These are phyloP conservation scores for Cepaea hortensis DNA, from an alignment of 2,888 invertebrate genomes.

Conservation along the genomic window DNA sequence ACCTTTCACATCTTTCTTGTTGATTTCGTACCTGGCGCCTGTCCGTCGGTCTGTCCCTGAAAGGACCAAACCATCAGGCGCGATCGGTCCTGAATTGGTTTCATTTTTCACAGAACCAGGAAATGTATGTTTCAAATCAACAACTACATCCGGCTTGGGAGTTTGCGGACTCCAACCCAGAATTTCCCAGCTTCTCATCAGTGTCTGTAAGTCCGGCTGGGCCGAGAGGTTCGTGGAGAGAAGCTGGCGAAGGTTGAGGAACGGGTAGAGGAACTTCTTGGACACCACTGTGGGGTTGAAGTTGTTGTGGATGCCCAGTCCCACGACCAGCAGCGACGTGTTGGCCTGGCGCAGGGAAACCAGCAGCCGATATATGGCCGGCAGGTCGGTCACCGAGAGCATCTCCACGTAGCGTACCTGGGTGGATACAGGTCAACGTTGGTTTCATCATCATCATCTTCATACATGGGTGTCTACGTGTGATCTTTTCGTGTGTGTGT, in stretches of 20 bases:
- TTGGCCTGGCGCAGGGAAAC: not conserved
- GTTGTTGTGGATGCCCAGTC: slow-evolving; percentile 37
- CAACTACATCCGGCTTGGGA: not conserved
- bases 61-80: too few species aligned
- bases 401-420: not conserved
- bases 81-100: too few species aligned
- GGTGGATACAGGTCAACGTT: too few species aligned
- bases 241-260: slow-evolving; percentile 24
- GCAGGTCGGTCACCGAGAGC: not conserved
- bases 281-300: slow-evolving; percentile 6
- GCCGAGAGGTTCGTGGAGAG: not conserved
- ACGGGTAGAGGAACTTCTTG: slow-evolving; percentile 13
- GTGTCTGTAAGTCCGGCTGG: not conserved
- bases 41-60: too few species aligned
- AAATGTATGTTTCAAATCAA: not conserved
- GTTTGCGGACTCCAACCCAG: not conserved
- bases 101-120: too few species aligned
- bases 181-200: not conserved
- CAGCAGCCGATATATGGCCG: not conserved
- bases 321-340: slow-evolving; percentile 19
- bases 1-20: too few species aligned
- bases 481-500: not conserved
- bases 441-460: not conserved
- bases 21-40: too few species aligned
- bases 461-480: not conserved